Evolutionary conservation across 2,113 vertebrate genomes (phyloP).

Genomic region (Erinaceus europaeus): DNA sequence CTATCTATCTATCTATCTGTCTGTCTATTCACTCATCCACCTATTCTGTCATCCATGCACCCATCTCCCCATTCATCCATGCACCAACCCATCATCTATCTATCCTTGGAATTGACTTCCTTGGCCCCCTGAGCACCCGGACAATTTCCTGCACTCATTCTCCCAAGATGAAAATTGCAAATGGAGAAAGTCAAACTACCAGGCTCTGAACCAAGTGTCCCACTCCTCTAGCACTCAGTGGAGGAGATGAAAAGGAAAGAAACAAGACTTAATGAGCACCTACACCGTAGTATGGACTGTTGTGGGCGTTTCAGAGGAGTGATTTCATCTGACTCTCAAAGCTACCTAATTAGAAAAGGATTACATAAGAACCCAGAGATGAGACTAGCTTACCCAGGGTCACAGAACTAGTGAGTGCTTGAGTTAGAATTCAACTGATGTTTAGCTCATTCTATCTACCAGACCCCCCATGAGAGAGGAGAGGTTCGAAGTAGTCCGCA

Average conservation of each 20-base stretch:
- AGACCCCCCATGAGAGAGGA: background rate
- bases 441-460: background rate
- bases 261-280: background rate
- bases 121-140: background rate
- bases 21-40: background rate
- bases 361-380: background rate
- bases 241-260: background rate
- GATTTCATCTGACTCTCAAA: background rate
- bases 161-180: background rate
- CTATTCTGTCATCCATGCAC: background rate
- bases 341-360: background rate
- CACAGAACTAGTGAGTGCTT: background rate
- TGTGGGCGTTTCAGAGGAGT: background rate
- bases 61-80: too few species aligned
- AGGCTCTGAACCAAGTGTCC: background rate
- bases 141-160: background rate
- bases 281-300: accelerated
- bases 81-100: background rate
- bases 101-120: background rate
- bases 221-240: background rate
- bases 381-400: background rate
- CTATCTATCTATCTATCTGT: background rate
- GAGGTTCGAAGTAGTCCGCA: background rate
- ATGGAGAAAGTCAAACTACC: background rate
- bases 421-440: background rate